These are phyloP conservation scores for Gibbula magus DNA, from an alignment of 2,888 invertebrate genomes.

Conservation along the genomic window DNA sequence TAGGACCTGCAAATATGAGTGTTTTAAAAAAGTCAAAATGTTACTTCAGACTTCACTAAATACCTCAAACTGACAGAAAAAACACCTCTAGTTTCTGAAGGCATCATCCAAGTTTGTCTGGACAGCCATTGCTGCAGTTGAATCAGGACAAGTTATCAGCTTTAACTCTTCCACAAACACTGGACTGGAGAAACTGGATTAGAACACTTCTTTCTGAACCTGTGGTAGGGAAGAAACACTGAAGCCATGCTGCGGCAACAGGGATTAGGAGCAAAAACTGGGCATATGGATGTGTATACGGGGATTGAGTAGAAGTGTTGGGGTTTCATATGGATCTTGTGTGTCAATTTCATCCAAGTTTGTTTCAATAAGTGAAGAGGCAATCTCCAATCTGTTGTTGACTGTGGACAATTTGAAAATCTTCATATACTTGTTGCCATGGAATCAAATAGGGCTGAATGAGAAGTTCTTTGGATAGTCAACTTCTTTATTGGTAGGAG, in stretches of 20 bases:
- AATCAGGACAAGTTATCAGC: not conserved
- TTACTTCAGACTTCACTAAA: too few relatives aligned
- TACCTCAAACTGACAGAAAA: too few relatives aligned
- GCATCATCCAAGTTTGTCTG: too few relatives aligned
- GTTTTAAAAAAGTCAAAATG: too few relatives aligned
- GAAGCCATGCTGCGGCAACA: not conserved
- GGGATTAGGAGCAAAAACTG: not conserved
- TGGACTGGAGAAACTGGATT: not conserved
- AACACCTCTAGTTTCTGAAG: too few relatives aligned
- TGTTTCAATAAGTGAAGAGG: not conserved
- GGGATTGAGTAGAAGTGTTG: not conserved
- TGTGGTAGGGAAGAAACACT: not conserved
- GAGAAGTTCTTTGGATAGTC: too few relatives aligned
- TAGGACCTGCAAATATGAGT: too few relatives aligned
- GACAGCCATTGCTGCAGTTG: not conserved
- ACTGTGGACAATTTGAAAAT: too few relatives aligned
- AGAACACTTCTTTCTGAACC: not conserved
- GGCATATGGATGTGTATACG: not conserved
- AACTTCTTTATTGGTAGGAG: too few relatives aligned
- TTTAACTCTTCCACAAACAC: not conserved
- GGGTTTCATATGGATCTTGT: not conserved
- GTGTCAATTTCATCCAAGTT: not conserved
- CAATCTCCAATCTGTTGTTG: not conserved
- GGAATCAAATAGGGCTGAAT: too few relatives aligned
- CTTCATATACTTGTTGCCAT: too few relatives aligned